Conservation (phyloP, 2,888 invertebrate species). For the Epinotia ramella region DNA sequence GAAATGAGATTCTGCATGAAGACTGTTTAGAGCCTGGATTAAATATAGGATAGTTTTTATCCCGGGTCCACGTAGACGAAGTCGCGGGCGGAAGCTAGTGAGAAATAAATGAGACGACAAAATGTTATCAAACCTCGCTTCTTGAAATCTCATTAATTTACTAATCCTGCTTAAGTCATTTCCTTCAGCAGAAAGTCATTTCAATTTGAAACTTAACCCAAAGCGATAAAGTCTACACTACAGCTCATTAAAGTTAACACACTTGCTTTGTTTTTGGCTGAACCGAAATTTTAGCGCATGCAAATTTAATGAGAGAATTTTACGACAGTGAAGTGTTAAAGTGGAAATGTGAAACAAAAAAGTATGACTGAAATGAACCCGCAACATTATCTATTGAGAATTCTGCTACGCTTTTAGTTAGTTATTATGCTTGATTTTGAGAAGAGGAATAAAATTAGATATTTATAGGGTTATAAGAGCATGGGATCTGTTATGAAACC, state of each 20-base stretch:
- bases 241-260: conserved; percentile 20
- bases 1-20: too few species aligned
- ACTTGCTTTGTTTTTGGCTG: conserved; percentile 10
- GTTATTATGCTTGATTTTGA: background rate
- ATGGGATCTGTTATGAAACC: too few species aligned
- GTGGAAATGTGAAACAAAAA: background rate
- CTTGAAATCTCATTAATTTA: background rate
- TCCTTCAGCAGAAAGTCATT: conserved; percentile 6
- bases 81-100: too few species aligned
- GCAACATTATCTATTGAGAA: background rate
- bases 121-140: background rate
- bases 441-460: background rate
- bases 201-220: conserved; percentile 2
- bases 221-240: conserved; percentile 8
- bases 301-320: conserved; percentile 1
- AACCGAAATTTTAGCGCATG: conserved; percentile 14
- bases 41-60: too few species aligned
- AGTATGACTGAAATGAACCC: background rate
- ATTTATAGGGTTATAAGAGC: too few species aligned
- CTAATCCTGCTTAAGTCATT: background rate
- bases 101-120: too few species aligned
- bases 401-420: background rate
- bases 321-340: background rate
- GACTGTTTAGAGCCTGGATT: too few species aligned
- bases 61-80: too few species aligned